phyloP scores from a whole-genome alignment of 2,797 vertebrate species.

The Acipenser transmontanus region DNA sequence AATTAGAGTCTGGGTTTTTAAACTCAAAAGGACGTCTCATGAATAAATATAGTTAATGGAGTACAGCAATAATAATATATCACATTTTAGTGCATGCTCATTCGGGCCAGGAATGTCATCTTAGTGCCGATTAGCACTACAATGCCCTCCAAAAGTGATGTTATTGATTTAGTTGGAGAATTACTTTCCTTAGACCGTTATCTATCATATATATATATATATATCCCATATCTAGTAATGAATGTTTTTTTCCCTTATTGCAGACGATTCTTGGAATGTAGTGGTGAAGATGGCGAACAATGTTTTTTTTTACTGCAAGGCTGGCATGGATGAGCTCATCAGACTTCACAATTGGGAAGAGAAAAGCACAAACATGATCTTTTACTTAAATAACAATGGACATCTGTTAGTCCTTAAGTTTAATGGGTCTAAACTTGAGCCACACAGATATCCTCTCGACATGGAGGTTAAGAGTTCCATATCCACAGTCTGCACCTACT shows the following conservation, averaged over 20 bases:
- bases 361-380: neutral
- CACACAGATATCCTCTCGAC: conserved; percentile 15
- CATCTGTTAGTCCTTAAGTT: conserved; percentile 6
- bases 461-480: conserved; percentile 16
- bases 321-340: conserved; percentile 13
- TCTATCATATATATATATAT: no score
- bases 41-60: no score
- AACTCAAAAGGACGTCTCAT: no score
- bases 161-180: no score
- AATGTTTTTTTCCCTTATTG: neutral
- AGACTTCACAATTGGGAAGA: conserved; percentile 16
- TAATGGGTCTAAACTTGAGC: neutral
- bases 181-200: no score
- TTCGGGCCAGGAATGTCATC: no score
- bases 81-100: no score
- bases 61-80: no score
- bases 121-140: no score
- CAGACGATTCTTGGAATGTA: conserved; percentile 22
- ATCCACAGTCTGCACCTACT: conserved; percentile 14
- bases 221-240: no score
- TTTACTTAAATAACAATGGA: conserved; percentile 17
- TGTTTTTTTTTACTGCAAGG: conserved; percentile 19
- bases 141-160: no score
- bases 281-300: conserved; percentile 31
- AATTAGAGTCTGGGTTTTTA: no score